Conservation (phyloP, 2,113 vertebrate genomes). For the Mastomys natalensis region DNA sequence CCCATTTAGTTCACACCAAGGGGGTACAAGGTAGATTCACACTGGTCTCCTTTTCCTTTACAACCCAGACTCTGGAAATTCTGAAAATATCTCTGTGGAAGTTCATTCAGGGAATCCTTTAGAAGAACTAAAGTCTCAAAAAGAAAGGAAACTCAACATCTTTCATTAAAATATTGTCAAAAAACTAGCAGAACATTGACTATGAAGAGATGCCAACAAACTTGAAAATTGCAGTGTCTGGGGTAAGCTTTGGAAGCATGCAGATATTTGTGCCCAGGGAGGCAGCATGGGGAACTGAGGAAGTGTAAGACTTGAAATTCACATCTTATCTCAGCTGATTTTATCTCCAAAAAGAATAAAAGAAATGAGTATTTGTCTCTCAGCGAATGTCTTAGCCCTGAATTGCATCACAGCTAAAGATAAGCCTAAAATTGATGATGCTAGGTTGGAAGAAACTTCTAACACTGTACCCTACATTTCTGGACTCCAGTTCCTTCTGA, state of each 20-base stretch:
- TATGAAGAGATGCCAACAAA: not conserved
- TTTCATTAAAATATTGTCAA: not conserved
- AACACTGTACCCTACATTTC: not conserved
- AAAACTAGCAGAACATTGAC: conserved; percentile 5
- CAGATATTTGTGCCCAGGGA: not conserved
- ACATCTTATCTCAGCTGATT: not conserved
- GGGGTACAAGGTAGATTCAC: not conserved
- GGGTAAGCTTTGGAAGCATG: not conserved
- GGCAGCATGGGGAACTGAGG: not conserved
- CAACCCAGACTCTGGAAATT: not conserved
- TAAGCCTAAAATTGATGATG: not conserved
- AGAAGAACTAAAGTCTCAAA: not conserved
- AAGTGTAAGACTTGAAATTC: not conserved
- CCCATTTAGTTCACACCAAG: not conserved
- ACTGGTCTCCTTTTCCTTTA: not conserved
- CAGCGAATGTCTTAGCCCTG: not conserved
- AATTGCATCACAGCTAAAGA: not conserved
- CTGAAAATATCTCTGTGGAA: not conserved
- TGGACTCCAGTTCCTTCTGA: not conserved
- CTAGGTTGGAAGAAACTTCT: not conserved
- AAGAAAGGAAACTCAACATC: not conserved
- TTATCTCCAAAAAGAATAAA: too few relatives aligned
- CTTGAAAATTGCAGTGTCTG: not conserved
- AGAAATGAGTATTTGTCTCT: not conserved
- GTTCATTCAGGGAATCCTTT: not conserved